Conservation (phyloP, 1,140 invertebrate species). For the Brachionus koreanus region DNA sequence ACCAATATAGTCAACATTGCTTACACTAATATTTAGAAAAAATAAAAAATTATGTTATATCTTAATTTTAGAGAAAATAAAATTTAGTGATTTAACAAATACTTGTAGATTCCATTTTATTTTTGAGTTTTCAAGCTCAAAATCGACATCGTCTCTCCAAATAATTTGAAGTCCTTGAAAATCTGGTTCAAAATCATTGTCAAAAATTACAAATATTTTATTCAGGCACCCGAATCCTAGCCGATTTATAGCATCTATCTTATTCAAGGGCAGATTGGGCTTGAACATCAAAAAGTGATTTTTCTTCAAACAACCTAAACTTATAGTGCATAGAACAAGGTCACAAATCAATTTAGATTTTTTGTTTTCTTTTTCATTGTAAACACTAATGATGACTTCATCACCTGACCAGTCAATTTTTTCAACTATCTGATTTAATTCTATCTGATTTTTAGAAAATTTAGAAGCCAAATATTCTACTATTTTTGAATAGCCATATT, state of each 20-base stretch:
- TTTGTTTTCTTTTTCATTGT: not conserved
- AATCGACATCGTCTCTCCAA: slow-evolving; percentile 4
- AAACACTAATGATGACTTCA: not conserved
- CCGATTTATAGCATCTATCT: not conserved
- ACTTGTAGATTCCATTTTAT: slow-evolving; percentile 36
- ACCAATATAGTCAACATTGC: too few species aligned
- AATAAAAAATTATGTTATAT: too few species aligned
- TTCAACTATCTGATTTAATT: slow-evolving; percentile 9
- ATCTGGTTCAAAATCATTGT: not conserved
- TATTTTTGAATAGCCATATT: slow-evolving; percentile 26
- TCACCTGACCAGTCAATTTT: slow-evolving; percentile 9
- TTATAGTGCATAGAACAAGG: not conserved
- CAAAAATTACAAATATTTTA: slow-evolving; percentile 38
- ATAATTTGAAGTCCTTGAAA: slow-evolving; percentile 33
- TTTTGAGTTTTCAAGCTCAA: not conserved
- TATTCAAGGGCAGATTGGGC: not conserved
- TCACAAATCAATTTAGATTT: not conserved
- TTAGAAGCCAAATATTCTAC: slow-evolving; percentile 6
- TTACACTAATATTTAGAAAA: too few species aligned
- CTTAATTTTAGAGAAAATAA: too few species aligned
- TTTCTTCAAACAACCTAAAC: slow-evolving; percentile 3
- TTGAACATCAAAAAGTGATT: not conserved
- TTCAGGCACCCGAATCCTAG: not conserved
- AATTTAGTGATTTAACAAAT: not conserved
- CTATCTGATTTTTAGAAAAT: not conserved